Evolutionary conservation across 2,113 vertebrate species (phyloP).

Genomic region (Centropus bengalensis): DNA sequence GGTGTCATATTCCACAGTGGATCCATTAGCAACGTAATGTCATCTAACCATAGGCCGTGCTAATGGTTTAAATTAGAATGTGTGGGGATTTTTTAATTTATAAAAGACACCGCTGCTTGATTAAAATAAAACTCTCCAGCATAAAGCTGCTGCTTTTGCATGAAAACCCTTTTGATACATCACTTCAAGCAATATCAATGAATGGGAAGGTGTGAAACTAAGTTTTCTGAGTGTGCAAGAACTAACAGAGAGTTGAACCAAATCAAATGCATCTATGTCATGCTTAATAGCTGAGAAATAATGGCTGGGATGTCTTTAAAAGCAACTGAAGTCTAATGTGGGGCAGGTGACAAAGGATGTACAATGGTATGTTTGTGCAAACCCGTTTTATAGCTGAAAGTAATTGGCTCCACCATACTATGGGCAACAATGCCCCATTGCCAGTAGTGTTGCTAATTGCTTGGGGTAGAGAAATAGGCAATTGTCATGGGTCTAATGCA

Average conservation of each 20-base stretch:
- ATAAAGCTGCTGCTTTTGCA: conserved; percentile 10
- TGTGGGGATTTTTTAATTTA: conserved; percentile 46
- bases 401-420: conserved; percentile 17
- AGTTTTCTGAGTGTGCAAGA: background rate
- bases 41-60: conserved; percentile 72
- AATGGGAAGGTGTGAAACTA: background rate
- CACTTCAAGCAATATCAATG: background rate
- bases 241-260: background rate
- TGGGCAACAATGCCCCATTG: background rate
- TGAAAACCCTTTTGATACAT: background rate
- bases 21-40: conserved; percentile 83
- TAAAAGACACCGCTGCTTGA: background rate
- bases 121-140: conserved; percentile 34
- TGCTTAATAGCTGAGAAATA: background rate
- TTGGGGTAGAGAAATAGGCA: background rate
- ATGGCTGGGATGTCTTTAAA: conserved; percentile 1
- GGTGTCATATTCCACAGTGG: conserved; percentile 78
- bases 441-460: conserved; percentile 24
- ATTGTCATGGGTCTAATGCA: background rate
- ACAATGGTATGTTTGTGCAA: conserved; percentile 28
- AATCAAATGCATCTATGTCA: background rate
- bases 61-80: conserved; percentile 79
- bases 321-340: conserved; percentile 6
- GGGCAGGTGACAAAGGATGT: background rate
- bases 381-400: background rate